Base-by-base conservation (phyloP, 2,113 vertebrate genomes). In the Pristiophorus japonicus region DNA sequence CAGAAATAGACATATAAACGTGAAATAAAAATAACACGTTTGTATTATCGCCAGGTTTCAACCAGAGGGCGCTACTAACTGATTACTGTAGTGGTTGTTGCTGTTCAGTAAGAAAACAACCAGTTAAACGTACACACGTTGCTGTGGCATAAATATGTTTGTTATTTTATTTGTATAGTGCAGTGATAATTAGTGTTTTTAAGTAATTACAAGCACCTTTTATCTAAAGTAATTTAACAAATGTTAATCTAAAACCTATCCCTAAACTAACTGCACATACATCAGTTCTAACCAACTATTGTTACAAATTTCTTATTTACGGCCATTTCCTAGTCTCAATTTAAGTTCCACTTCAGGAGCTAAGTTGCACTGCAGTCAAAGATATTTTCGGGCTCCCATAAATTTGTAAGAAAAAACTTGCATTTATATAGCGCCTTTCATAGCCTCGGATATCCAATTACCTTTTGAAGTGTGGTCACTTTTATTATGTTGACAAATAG, bases 31-130 rank as follows among this genome's bases (percentile, higher is more conserved):
- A 67, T 42, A 65, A 70, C 38, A 38, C 16, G 27, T 70, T 67
- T 94, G 93, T 94, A 94, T 51, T 45, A 47, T 70, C 45, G 14
- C 42, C 93, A 51, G 66, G 38, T 51, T 94, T 70, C 47, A 27
- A 94, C 93, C 65, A 70, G 66, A 73, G 93, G 93, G 93, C 93
- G 91, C 91, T 24, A 94, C 22, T 87, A 87, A 87, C 63, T 66
- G 62, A 45, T 45, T 67, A 5, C 65, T 45, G 1, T 42, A 30
- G 24, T 55, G 93, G 4, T 67, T 38, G 65, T 16, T 51, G 11
- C 66, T 51, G 3, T 18, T 70, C 38, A 4, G 4, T 1, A 90
- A 90, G 24, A 73, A 73, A 42, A 14, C 27, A 59, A 90, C 6
- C 24, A 90, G 38, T n/a, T 66, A 27, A 90, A 66, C 24, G 65